A percentile compares a stretch with the other conserved stretches of the same genome.
Conservation (phyloP, 2,888 invertebrate genomes). For the Coleophora deauratella region DNA sequence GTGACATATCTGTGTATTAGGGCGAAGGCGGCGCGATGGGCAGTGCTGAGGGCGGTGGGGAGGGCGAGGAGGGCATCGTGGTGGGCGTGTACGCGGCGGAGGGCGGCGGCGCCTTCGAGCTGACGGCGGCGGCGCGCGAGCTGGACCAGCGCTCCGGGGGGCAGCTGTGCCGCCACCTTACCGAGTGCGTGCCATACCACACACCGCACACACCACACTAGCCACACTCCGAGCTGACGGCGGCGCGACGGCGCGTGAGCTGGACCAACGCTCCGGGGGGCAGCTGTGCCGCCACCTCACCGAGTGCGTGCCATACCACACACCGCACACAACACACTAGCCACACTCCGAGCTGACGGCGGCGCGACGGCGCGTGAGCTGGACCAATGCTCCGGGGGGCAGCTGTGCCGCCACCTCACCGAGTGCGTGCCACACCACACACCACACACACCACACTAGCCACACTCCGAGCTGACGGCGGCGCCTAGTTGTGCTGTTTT, state of each 20-base stretch:
- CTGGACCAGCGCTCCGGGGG: slow-evolving; percentile 66
- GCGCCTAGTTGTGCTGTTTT: too few relatives aligned
- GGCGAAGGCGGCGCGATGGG: background rate
- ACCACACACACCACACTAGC: too few relatives aligned
- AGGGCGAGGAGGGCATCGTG: slow-evolving; percentile 66
- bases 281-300: slow-evolving; percentile 64
- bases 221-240: slow-evolving; percentile 62
- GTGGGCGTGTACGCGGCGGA: slow-evolving; percentile 67
- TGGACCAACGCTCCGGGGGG: slow-evolving; percentile 66
- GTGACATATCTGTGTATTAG: too few relatives aligned
- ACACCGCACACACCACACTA: too few relatives aligned
- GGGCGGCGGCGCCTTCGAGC: slow-evolving; percentile 39
- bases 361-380: slow-evolving; percentile 62
- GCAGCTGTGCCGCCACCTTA: slow-evolving; percentile 61
- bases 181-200: slow-evolving; percentile 49
- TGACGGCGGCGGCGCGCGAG: slow-evolving; percentile 64
- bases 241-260: slow-evolving; percentile 60
- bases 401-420: slow-evolving; percentile 60
- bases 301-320: slow-evolving; percentile 46
- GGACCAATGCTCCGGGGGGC: slow-evolving; percentile 66
- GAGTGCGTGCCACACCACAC: slow-evolving; percentile 45
- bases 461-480: slow-evolving; percentile 60
- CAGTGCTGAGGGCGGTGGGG: background rate
- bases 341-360: slow-evolving; percentile 62
- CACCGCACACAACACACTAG: too few relatives aligned